Base-by-base conservation (phyloP, 2,888 invertebrate genomes). In the Tryphoninae sp. region DNA sequence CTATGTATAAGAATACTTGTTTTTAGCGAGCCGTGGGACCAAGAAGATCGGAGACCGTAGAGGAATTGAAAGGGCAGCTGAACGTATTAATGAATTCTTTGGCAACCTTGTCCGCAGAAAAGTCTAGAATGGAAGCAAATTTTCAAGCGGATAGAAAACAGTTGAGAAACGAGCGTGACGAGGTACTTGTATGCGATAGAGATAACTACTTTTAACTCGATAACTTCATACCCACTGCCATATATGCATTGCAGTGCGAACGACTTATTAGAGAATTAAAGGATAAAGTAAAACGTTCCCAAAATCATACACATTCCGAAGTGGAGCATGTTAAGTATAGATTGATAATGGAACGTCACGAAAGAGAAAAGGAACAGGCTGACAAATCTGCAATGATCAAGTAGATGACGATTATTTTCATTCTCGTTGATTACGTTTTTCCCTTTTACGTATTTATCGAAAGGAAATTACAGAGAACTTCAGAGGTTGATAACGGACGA, bases 111-210 rank as follows among this genome's bases (percentile, higher is more conserved):
- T 95, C 96, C 0, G 95, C 95, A 2, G 97, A 97, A 90, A 98
- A 97, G 89, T 95, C 96, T 0, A 94, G 96, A 61, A 95, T 97
- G 94, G 97, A 98, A 92, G 95, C 96, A 69, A 96, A 95, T 59
- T 97, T 96, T 90, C 96, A 96, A 87, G 93, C 94, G 11, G 96
- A 96, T 87, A 95, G 95, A 86, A 95, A 95, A 88, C 93, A 93
- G 83, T 83, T 94, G 22, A 92, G 94, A 42, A 93, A 92, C 86
- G 96, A 95, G 85, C 90, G 80, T 84, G 92, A 87, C 88, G 93
- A 89, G 92, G 93, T 92, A 86, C 75, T 72, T 58, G 45, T 7
- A 55, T 68, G 8, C 78, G 75, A 62, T 55, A 8, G 53, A 51
- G 19, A 26, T 58, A 62, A 8, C 58, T 53, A 64, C 19, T 7